phyloP scores from a whole-genome alignment of 2,888 invertebrate species.

The Pheosia gnoma region DNA sequence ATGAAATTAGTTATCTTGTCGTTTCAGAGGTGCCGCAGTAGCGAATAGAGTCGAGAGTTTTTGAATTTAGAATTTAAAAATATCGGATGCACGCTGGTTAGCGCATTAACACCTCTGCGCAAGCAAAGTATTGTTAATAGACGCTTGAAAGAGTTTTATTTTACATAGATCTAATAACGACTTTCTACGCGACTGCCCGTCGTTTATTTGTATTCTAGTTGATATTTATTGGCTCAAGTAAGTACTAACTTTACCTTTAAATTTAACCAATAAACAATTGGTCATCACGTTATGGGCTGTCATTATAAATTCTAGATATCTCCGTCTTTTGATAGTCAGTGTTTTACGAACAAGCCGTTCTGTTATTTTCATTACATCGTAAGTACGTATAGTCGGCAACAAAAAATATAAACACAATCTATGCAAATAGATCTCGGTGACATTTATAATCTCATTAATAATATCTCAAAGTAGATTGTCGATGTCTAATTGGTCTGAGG shows the following conservation, averaged over 20 bases:
- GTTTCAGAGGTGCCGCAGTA: too few species aligned
- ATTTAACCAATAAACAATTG: too few species aligned
- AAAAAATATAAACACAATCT: neutral
- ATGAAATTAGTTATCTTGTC: too few species aligned
- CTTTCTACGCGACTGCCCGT: neutral
- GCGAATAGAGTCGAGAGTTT: too few species aligned
- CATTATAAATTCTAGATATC: too few species aligned
- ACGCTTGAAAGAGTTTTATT: neutral
- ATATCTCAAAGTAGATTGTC: neutral
- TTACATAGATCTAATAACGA: neutral
- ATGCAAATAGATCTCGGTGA: neutral
- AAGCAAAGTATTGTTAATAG: neutral
- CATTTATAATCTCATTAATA: neutral
- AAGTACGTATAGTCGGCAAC: neutral
- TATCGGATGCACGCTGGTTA: neutral
- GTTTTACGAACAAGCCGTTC: too few species aligned
- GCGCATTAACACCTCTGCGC: conserved; percentile 1
- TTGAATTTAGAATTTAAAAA: neutral
- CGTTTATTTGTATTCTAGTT: neutral
- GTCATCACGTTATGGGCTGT: too few species aligned
- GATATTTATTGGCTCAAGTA: neutral
- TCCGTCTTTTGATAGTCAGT: too few species aligned
- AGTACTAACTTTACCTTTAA: neutral
- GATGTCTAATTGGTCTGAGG: neutral
- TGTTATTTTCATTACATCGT: too few species aligned